These are phyloP conservation scores for Hyphantria cunea DNA, from an alignment of 1,140 invertebrate species.

Conservation along the genomic window DNA sequence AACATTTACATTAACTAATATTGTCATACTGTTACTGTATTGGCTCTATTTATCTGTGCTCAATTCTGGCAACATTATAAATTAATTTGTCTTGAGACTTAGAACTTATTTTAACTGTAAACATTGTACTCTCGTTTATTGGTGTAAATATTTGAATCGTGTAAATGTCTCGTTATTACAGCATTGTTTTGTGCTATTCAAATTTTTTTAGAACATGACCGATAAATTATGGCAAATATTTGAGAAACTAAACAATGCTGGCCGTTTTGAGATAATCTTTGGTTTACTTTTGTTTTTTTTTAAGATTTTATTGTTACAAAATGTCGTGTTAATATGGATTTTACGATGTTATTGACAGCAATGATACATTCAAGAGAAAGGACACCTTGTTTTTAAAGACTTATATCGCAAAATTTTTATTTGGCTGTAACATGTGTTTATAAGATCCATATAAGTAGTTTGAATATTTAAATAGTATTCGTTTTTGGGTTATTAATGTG, in stretches of 20 bases:
- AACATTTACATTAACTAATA: slow-evolving; percentile 38
- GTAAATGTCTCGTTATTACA: slow-evolving; percentile 54
- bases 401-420: too few relatives aligned
- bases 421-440: too few relatives aligned
- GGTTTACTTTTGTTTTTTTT: background rate
- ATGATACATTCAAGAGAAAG: too few relatives aligned
- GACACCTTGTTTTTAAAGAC: too few relatives aligned
- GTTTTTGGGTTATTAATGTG: too few relatives aligned
- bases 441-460: too few relatives aligned
- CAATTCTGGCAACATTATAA: slow-evolving; percentile 55
- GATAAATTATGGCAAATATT: slow-evolving; percentile 18
- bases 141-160: slow-evolving; percentile 66
- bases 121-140: slow-evolving; percentile 59
- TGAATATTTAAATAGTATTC: too few relatives aligned
- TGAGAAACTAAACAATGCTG: too few relatives aligned
- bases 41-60: slow-evolving; percentile 45
- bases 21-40: slow-evolving; percentile 40
- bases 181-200: slow-evolving; percentile 29
- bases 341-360: too few relatives aligned
- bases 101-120: slow-evolving; percentile 68
- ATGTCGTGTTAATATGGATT: too few relatives aligned
- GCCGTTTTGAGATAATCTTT: too few relatives aligned
- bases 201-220: slow-evolving; percentile 36
- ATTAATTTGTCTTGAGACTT: slow-evolving; percentile 67
- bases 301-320: background rate